Evolutionary conservation across 1,140 invertebrate genomes (phyloP), one percentile per base, ranked within the genome.

Genomic region (Bombyx mandarina): DNA sequence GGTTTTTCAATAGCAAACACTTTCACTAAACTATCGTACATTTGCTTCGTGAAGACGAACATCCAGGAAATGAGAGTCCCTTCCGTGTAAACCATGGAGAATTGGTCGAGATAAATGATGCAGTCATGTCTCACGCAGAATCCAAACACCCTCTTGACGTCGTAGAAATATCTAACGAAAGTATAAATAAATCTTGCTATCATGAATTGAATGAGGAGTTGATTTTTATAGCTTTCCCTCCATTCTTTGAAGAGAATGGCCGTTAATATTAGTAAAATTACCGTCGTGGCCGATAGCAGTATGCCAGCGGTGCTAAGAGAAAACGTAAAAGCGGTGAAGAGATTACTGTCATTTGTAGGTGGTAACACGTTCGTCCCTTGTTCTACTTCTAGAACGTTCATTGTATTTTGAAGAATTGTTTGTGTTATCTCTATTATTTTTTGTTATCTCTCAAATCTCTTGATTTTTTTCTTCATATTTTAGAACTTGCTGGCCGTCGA

Each of bases 171-270:
- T 59, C 76, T 66, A 0, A 72, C 46, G 3, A 66, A 56, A 0
- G 67, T 70, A 54, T 75, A 79, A 5, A 81, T 10, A 47, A 77
- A 79, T 66, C 81, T 75, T 7, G 79, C 69, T 1, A 75, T 57
- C 75, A 84, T 86, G 56, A 84, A 82, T 57, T 86, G 83, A 35
- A 79, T 70, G 2, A 86, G 67, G 0, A 84, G 56, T 59, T 84
- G 75, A 52, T 86, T 86, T 54, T 86, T 86, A 65, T 71, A 73
- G 7, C 53, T 72, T 0, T 60, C 52, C 43, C 81, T 75, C 83
- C 83, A 86, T 74, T 84, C 78, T 43, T 52, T 52, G 57, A 81
- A 83, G 2, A 81, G 54, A 4, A 58, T 9, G 0, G 79, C 76
- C 2, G 83, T 86, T 3, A 83, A 43, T 8, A 81, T 48, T 7